Evolutionary conservation across 2,888 invertebrate species (phyloP), one percentile per base, ranked within the genome.

Genomic region (Prenolepis imparis): DNA sequence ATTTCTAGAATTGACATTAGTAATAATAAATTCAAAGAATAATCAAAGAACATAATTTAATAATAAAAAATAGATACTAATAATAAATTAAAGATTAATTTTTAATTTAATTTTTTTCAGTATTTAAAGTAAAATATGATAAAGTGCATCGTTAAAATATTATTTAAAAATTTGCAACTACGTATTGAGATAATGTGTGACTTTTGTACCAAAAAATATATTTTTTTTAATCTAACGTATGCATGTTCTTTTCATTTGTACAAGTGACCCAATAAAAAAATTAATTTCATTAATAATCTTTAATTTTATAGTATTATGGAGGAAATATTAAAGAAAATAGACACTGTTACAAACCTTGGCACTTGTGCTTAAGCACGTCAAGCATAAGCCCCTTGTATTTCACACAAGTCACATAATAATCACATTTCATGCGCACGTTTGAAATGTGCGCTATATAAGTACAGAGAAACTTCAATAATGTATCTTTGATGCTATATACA

Each of bases 401-500:
- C 80, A 77, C 48, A 15, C 64, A 55, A 73, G 18, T 82, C 52
- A 61, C 55, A 21, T 77, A 57, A 80, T 80, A 57, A 80, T 80
- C 78, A 80, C 78, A 80, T 72, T 72, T 55, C 32, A 32, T 77
- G 39, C n/a, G 59, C 36, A 80, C 59, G 32, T 59, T 72, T 61
- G 44, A 9, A 52, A 68, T 41, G 44, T 59, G 59, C 44, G 24
- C 4, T 24, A 57, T 48, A 55, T 86, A 86, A 90, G 90, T 90
- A 89, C 88, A 73, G 75, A 73, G 73, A 77, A 72, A 74, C 67
- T 67, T 55, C 55, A 74, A 61, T 68, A 82, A 85, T 68, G 84
- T 68, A 86, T 81, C 44, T 83, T 68, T 72, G 61, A 66, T 36
- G 63, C 72, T 90, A 90, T 90, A 84, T 90, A 90, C 91, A 90